Conservation (phyloP, 2,113 vertebrate genomes). For the Orcinus orca region DNA sequence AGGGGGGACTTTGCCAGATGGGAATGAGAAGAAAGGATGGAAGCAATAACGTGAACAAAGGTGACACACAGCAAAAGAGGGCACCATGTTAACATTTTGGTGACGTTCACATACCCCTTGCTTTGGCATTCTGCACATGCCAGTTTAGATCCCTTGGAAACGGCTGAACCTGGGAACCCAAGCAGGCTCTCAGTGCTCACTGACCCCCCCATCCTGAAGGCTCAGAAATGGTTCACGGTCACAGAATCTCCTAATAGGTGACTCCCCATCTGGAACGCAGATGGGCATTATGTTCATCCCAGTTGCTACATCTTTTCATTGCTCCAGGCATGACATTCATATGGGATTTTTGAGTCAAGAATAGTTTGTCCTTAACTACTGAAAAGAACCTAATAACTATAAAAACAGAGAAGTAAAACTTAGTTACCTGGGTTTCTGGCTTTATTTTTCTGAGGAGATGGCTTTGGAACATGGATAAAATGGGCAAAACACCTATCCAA, state of each 20-base stretch:
- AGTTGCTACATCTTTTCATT: not conserved
- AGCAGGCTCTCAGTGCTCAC: not conserved
- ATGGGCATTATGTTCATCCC: not conserved
- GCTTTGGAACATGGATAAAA: constrained; percentile 62
- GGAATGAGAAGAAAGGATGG: not conserved
- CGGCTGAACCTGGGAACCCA: not conserved
- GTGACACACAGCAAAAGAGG: not conserved
- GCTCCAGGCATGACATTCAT: not conserved
- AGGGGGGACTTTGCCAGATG: not conserved
- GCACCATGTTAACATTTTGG: not conserved
- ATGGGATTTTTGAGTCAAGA: not conserved
- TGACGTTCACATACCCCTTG: not conserved
- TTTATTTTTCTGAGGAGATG: constrained; percentile 54
- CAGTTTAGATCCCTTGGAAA: not conserved
- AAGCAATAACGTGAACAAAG: not conserved
- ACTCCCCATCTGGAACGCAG: not conserved
- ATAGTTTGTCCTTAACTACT: not conserved
- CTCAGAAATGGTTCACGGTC: not conserved
- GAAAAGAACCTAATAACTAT: not conserved
- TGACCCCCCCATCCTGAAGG: not conserved
- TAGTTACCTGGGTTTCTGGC: not conserved
- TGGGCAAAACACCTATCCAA: constrained; percentile 22
- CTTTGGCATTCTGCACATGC: not conserved
- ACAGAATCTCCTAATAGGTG: not conserved
- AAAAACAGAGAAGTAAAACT: not conserved